Evolutionary conservation across 2,888 invertebrate species (phyloP).

Genomic region (Microdon myrmicae): DNA sequence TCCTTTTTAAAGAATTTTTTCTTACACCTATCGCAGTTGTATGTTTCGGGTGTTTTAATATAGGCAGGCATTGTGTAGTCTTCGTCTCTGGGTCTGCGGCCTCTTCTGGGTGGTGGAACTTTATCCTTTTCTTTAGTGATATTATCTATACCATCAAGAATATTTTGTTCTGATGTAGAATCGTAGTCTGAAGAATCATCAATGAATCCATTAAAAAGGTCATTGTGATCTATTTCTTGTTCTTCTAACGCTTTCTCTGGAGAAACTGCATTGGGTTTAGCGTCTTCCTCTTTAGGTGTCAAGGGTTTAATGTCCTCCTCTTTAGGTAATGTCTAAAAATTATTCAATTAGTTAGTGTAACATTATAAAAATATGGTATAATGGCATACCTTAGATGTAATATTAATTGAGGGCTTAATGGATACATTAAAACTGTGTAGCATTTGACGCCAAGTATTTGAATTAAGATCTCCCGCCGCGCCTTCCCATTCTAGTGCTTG

Average conservation of each 20-base stretch:
- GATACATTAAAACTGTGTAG: too few species aligned
- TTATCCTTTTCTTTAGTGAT: slow-evolving; percentile 29
- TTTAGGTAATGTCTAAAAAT: too few species aligned
- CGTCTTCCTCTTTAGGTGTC: too few species aligned
- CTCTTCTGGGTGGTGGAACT: slow-evolving; percentile 14
- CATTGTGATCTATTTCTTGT: slow-evolving; percentile 40
- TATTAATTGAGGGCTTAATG: too few species aligned
- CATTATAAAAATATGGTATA: too few species aligned
- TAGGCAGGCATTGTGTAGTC: slow-evolving; percentile 33
- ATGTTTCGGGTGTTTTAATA: slow-evolving; percentile 38
- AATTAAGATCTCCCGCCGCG: slow-evolving; percentile 20
- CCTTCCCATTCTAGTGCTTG: slow-evolving; percentile 29
- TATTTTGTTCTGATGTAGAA: slow-evolving; percentile 32
- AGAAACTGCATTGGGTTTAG: too few species aligned
- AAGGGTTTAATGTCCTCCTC: background rate
- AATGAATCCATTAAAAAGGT: slow-evolving; percentile 31
- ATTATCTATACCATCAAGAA: slow-evolving; percentile 31
- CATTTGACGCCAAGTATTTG: slow-evolving; percentile 28
- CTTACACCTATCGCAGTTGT: slow-evolving; percentile 50
- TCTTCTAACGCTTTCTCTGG: slow-evolving; percentile 23
- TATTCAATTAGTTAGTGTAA: too few species aligned
- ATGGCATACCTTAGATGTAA: too few species aligned
- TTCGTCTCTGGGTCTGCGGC: slow-evolving; percentile 35
- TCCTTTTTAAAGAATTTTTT: slow-evolving; percentile 49
- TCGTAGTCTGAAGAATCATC: slow-evolving; percentile 38